A percentile compares a stretch with the other conserved stretches of the same genome.
These are phyloP conservation scores for Nesidiocoris tenuis DNA, from an alignment of 2,888 invertebrate species.

Conservation along the genomic window DNA sequence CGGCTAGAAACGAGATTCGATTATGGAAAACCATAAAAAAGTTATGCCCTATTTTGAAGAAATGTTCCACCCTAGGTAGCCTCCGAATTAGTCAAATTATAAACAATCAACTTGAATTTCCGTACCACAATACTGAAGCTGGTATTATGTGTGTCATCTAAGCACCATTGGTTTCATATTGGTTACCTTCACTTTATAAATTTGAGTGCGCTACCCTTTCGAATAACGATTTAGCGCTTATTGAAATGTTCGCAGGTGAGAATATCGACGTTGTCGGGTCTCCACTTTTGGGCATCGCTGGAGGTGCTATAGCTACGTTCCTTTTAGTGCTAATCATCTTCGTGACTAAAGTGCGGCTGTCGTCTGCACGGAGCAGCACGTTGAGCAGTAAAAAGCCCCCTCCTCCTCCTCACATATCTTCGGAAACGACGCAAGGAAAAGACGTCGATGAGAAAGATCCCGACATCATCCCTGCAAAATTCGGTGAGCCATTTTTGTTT, in stretches of 20 bases:
- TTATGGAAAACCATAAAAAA: too few species aligned
- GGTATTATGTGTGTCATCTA: too few species aligned
- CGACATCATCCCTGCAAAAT: constrained; percentile 73
- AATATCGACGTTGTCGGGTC: constrained; percentile 61
- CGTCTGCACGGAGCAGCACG: constrained; percentile 28
- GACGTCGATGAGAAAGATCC: constrained; percentile 65
- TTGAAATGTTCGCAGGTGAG: constrained; percentile 57
- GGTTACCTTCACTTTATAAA: too few species aligned
- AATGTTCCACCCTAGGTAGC: too few species aligned
- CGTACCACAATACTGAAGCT: too few species aligned
- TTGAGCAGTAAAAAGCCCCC: constrained; percentile 52
- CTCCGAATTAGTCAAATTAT: too few species aligned
- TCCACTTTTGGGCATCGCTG: constrained; percentile 60
- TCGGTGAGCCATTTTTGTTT: constrained; percentile 59
- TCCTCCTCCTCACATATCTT: constrained; percentile 25
- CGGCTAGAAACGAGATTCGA: too few species aligned
- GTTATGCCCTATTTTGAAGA: too few species aligned
- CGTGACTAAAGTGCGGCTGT: constrained; percentile 52
- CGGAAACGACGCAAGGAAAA: constrained; percentile 50
- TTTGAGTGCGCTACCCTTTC: too few species aligned
- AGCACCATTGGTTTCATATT: too few species aligned
- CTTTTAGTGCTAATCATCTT: constrained; percentile 56
- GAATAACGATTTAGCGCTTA: too few species aligned
- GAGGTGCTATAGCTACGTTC: constrained; percentile 55
- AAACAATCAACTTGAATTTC: too few species aligned